Conservation (phyloP, 2,888 invertebrate genomes). For the Ophonus ardosiacus region DNA sequence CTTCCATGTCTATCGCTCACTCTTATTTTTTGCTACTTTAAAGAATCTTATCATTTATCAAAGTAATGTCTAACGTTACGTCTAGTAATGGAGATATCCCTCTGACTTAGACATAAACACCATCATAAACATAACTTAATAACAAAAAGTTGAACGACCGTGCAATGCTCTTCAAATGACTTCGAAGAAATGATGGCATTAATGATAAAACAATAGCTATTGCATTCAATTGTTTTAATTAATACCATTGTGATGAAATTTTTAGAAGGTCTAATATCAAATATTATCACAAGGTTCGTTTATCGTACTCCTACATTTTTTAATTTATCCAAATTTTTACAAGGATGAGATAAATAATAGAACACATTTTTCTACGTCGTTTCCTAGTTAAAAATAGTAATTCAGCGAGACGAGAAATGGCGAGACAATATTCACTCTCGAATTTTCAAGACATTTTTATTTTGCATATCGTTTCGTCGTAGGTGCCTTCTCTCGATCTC, state of each 20-base stretch:
- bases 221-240: background rate
- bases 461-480: too few species aligned
- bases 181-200: background rate
- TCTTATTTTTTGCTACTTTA: background rate
- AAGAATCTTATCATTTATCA: background rate
- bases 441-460: too few species aligned
- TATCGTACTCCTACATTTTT: background rate
- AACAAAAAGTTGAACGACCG: background rate
- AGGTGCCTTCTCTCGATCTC: too few species aligned
- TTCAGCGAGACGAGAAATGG: too few species aligned
- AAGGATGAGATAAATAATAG: background rate
- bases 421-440: too few species aligned
- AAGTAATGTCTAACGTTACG: background rate
- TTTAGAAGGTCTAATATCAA: background rate
- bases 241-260: background rate
- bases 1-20: background rate
- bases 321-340: background rate
- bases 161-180: background rate
- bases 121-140: slow-evolving; percentile 9
- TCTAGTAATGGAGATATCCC: slow-evolving; percentile 1
- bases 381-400: too few species aligned
- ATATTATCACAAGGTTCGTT: background rate
- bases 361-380: too few species aligned
- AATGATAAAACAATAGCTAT: background rate
- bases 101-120: background rate